Conservation (phyloP, 2,888 invertebrate species). For the Habrosyne pyritoides region DNA sequence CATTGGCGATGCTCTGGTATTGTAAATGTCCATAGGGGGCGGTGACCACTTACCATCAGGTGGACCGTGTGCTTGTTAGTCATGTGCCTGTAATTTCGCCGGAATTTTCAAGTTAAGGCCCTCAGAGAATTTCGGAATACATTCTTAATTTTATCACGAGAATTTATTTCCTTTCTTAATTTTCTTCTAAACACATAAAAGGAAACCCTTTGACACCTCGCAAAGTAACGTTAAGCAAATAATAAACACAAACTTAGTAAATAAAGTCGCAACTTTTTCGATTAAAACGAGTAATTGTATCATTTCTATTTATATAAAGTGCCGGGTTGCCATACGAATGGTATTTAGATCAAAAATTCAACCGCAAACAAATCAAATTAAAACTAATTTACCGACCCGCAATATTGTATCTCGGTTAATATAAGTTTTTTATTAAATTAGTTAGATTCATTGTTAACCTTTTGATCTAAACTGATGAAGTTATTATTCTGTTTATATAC, state of each 20-base stretch:
- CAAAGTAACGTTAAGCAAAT: not conserved
- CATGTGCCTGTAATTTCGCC: too few species aligned
- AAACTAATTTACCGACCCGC: not conserved
- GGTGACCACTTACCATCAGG: too few species aligned
- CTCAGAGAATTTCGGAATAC: too few species aligned
- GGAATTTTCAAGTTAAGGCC: too few species aligned
- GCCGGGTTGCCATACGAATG: not conserved
- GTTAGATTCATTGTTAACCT: not conserved
- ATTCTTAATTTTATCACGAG: not conserved
- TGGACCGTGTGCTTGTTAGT: too few species aligned
- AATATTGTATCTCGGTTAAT: conserved; percentile 6
- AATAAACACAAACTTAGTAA: not conserved
- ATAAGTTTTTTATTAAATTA: conserved; percentile 6
- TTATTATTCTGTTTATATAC: not conserved
- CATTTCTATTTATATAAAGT: not conserved
- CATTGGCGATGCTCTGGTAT: too few species aligned
- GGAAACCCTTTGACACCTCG: not conserved
- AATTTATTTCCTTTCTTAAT: not conserved
- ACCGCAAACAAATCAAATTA: conserved; percentile 8
- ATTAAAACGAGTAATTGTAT: conserved; percentile 2
- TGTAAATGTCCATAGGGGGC: too few species aligned
- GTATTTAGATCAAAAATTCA: conserved; percentile 1
- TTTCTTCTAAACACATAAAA: not conserved
- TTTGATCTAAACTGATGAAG: not conserved
- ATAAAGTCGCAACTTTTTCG: conserved; percentile 5